phyloP scores from a whole-genome alignment of 2,888 invertebrate genomes.

The Sarcophaga subvicina region DNA sequence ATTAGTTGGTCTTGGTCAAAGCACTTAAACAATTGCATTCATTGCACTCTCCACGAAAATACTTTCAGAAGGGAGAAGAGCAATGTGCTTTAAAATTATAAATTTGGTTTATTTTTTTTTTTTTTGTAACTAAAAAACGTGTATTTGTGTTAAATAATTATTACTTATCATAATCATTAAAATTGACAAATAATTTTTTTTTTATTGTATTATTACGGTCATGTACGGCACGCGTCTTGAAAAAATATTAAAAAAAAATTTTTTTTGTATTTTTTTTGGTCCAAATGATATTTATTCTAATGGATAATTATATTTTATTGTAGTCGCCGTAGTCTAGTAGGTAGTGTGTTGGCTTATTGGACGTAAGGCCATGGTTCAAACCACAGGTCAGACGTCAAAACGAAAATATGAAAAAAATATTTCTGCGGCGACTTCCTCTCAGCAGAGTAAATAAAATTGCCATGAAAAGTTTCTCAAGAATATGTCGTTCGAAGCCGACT shows the following conservation, averaged over 20 bases:
- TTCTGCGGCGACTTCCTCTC: too few relatives aligned
- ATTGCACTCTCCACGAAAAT: slow-evolving; percentile 24
- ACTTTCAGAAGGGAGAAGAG: neutral
- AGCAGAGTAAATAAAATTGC: too few relatives aligned
- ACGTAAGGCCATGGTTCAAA: too few relatives aligned
- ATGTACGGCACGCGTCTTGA: slow-evolving; percentile 44
- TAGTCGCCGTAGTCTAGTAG: too few relatives aligned
- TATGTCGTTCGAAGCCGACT: too few relatives aligned
- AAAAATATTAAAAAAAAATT: neutral
- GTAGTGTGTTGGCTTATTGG: too few relatives aligned
- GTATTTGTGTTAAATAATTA: slow-evolving; percentile 4
- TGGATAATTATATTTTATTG: too few relatives aligned
- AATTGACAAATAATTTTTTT: neutral
- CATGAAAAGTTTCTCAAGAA: too few relatives aligned
- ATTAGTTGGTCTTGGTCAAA: slow-evolving; percentile 36
- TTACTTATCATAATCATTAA: slow-evolving; percentile 2
- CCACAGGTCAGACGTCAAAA: too few relatives aligned
- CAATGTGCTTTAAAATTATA: slow-evolving; percentile 14
- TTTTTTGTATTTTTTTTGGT: too few relatives aligned
- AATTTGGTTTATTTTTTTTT: neutral
- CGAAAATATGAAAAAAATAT: too few relatives aligned
- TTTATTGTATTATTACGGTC: slow-evolving; percentile 21
- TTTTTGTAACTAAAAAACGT: neutral
- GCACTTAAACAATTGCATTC: slow-evolving; percentile 22
- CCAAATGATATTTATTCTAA: too few relatives aligned